Conservation (phyloP, 2,113 vertebrate species). For the Myodes glareolus region DNA sequence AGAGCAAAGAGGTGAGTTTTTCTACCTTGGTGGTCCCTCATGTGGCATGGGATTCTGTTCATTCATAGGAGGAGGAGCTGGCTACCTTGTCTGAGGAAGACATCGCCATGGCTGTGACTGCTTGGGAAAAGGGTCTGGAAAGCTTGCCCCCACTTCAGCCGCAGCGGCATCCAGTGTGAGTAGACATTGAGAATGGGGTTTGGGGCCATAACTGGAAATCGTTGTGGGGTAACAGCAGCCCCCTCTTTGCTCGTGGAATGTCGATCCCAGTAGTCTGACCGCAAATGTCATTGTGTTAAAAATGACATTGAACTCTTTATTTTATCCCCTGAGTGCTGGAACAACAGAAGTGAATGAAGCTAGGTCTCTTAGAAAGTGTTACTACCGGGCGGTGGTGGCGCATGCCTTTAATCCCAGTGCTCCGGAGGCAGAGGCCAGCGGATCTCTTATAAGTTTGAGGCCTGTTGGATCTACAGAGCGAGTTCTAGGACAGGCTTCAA, state of each 20-base stretch:
- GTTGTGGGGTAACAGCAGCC: neutral
- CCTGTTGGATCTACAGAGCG: too few relatives aligned
- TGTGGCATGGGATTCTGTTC: neutral
- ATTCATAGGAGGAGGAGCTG: conserved; percentile 85
- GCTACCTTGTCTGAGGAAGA: conserved; percentile 89
- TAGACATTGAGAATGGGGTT: neutral
- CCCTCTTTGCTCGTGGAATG: neutral
- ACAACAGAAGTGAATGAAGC: neutral
- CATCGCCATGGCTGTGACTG: conserved; percentile 86
- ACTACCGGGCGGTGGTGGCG: too few relatives aligned
- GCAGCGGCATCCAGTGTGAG: conserved; percentile 92
- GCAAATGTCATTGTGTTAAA: neutral
- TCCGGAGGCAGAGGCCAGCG: too few relatives aligned
- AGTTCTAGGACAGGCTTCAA: too few relatives aligned
- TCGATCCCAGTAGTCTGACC: neutral
- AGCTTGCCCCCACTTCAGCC: conserved; percentile 70
- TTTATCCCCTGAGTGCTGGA: neutral
- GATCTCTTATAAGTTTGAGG: too few relatives aligned
- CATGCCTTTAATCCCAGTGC: too few relatives aligned
- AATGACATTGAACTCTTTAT: neutral
- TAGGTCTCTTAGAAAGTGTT: neutral
- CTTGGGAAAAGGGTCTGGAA: conserved; percentile 85
- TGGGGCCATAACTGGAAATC: neutral
- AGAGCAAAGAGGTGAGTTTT: neutral
- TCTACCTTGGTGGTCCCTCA: neutral